Conservation (phyloP, 2,888 invertebrate species). For the Thereva unica region DNA sequence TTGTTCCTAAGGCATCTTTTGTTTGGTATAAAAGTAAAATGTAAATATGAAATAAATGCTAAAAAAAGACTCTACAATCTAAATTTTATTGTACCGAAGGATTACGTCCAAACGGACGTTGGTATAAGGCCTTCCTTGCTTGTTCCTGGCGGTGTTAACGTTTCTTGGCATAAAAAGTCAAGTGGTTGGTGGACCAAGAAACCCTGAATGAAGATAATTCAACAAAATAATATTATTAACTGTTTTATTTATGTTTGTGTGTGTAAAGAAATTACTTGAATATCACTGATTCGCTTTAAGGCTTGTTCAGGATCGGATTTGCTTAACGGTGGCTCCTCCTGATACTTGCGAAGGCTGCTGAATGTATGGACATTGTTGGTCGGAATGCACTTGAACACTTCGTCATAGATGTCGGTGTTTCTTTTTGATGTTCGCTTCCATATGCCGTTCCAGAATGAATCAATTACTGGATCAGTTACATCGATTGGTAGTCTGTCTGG, state of each 20-base stretch:
- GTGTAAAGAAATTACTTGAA: constrained; percentile 62
- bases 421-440: constrained; percentile 80
- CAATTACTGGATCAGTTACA: constrained; percentile 78
- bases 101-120: constrained; percentile 85
- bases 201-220: constrained; percentile 62
- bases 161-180: constrained; percentile 85
- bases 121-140: constrained; percentile 94
- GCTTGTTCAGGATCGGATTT: constrained; percentile 74
- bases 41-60: too few species aligned
- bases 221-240: constrained; percentile 23
- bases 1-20: too few species aligned
- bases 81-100: too few species aligned
- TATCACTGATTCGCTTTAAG: constrained; percentile 71
- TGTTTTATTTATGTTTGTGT: not conserved
- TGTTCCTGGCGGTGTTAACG: constrained; percentile 77
- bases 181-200: constrained; percentile 87
- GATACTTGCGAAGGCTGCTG: constrained; percentile 74
- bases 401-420: constrained; percentile 90
- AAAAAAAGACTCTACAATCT: too few species aligned
- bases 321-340: constrained; percentile 73
- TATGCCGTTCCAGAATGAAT: constrained; percentile 79
- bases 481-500: constrained; percentile 60
- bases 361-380: constrained; percentile 81
- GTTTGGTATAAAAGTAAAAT: too few species aligned
- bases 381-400: constrained; percentile 91